Percentiles rank a stretch among this genome's conserved stretches.
Conservation (phyloP, 1,140 invertebrate genomes). For the Procambarus virginalis region DNA sequence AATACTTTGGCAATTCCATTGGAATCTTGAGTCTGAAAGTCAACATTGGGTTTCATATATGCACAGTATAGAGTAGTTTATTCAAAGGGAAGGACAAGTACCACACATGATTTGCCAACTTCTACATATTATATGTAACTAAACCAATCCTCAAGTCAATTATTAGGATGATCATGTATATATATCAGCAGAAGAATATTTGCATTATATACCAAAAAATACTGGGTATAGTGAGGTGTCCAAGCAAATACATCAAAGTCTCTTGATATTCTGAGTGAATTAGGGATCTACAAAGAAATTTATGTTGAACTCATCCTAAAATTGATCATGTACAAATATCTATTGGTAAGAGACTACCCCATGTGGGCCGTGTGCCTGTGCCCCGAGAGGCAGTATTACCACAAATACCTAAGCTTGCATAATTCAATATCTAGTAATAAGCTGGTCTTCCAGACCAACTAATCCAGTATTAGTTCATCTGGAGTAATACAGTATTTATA, state of each 20-base stretch:
- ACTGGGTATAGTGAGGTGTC: not conserved
- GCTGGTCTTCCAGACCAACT: not conserved
- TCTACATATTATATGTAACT: not conserved
- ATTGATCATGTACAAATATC: not conserved
- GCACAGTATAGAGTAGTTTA: not conserved
- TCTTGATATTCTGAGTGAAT: not conserved
- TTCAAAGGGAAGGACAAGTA: not conserved
- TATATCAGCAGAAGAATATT: not conserved
- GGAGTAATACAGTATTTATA: not conserved
- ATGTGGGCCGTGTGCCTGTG: not conserved
- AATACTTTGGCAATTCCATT: not conserved
- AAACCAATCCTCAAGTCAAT: not conserved
- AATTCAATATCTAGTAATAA: not conserved
- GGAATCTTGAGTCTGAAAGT: not conserved
- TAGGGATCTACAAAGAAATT: not conserved
- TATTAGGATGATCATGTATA: not conserved
- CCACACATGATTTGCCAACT: not conserved
- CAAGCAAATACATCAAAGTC: not conserved
- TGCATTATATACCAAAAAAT: not conserved
- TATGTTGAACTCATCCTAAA: not conserved
- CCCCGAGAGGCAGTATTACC: not conserved
- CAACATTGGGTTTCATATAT: not conserved
- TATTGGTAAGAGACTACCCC: not conserved
- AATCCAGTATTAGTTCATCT: not conserved
- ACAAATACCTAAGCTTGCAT: not conserved